phyloP scores from a whole-genome alignment of 2,888 invertebrate genomes.

The Campoletis raptor region DNA sequence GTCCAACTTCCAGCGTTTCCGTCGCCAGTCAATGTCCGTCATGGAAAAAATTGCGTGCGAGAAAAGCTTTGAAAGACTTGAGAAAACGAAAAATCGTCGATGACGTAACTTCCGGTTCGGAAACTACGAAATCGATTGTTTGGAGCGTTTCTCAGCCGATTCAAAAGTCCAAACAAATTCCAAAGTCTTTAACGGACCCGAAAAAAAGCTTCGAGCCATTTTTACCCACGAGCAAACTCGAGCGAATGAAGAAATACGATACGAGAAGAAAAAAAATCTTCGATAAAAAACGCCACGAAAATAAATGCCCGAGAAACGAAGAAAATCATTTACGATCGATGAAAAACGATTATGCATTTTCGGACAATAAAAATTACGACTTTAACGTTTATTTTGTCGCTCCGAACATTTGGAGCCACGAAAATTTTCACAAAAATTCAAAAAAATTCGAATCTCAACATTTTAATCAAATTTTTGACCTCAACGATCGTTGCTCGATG shows the following conservation, averaged over 20 bases:
- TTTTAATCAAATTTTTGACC: background rate
- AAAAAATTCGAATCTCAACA: slow-evolving; percentile 13
- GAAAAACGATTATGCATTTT: slow-evolving; percentile 25
- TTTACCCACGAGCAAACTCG: slow-evolving; percentile 64
- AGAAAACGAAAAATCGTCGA: slow-evolving; percentile 43
- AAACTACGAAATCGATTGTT: background rate
- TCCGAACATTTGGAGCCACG: slow-evolving; percentile 22
- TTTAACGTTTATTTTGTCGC: slow-evolving; percentile 64
- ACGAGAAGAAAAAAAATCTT: slow-evolving; percentile 5
- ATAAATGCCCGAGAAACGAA: background rate
- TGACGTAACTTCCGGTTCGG: background rate
- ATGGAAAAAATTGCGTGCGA: slow-evolving; percentile 30
- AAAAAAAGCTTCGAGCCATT: slow-evolving; percentile 33
- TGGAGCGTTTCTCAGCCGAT: background rate
- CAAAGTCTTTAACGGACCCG: background rate
- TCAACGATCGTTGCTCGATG: background rate
- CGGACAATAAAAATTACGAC: slow-evolving; percentile 44
- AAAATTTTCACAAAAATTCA: slow-evolving; percentile 7
- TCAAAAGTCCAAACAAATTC: background rate
- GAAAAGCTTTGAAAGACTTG: slow-evolving; percentile 31
- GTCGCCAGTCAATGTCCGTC: slow-evolving; percentile 36
- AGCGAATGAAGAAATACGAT: slow-evolving; percentile 72
- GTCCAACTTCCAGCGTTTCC: slow-evolving; percentile 18
- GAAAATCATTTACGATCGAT: background rate
- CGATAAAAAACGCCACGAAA: slow-evolving; percentile 7